Evolutionary conservation across 2,888 invertebrate genomes (phyloP), one percentile per base, ranked within the genome.

Genomic region (Acrobasis consociella): DNA sequence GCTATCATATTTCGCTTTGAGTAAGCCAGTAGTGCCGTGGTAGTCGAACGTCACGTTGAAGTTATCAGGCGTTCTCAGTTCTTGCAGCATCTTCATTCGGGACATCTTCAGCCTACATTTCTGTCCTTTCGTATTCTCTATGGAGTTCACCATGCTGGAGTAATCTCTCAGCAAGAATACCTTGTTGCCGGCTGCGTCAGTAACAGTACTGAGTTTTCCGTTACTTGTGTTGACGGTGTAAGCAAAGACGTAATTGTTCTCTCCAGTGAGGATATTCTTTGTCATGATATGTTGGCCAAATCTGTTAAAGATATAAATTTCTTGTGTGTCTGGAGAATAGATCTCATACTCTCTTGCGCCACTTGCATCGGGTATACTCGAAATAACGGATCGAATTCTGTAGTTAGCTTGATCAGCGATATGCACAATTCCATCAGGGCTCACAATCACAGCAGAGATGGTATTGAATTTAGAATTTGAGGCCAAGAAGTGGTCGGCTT

Each of bases 181-280:
- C 86, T 97, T 97, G 78, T 97, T 97, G 58, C 98, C 97, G 5
- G 98, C 97, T 0, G 98, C 96, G 80, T 99, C 99, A 0, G 97
- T 97, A 0, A 99, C 98, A 0, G 97, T 97, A 76, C 97, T 97
- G 17, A 99, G 93, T 81, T 98, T 98, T 0, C 99, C 99, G 78
- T 98, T 98, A 77, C 97, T 98, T 0, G 99, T 99, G 81, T 99
- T 99, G 0, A 99, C 98, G 72, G 98, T 98, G 89, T 99, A 99
- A 0, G 98, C 96, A 82, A 99, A 99, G 2, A 97, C 95, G 82
- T 98, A 99, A 70, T 97, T 96, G 3, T 96, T 97, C 85, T 98
- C 97, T 0, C 97, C 98, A 0, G 99, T 99, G n/a, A 99, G 91
- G 65, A 99, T 98, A 80, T 98, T 98, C 72, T 96, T 96, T 0